Percentiles rank a stretch among this genome's conserved stretches.
Evolutionary conservation across 2,797 vertebrate genomes (phyloP).

Genomic region (Buceros bicornis): DNA sequence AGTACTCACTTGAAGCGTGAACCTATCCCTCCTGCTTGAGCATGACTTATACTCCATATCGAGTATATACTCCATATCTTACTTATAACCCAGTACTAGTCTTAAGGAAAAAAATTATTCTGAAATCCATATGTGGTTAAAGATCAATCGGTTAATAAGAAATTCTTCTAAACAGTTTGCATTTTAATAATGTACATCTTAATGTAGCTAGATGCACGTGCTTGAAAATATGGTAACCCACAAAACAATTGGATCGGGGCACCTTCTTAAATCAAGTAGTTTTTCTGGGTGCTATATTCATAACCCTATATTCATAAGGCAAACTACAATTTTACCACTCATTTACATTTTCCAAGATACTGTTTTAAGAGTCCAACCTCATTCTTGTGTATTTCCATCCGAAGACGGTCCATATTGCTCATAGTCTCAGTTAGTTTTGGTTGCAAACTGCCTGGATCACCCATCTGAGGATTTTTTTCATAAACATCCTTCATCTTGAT

Average conservation of each 20-base stretch:
- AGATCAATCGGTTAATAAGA: neutral
- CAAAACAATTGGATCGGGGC: neutral
- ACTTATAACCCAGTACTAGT: neutral
- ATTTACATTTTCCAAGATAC: neutral
- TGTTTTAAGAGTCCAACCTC: slow-evolving; percentile 83
- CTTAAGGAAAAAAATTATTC: neutral
- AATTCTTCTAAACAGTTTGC: neutral
- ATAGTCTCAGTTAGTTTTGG: slow-evolving; percentile 97
- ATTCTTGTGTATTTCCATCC: slow-evolving; percentile 97
- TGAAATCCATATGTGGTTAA: too few species aligned
- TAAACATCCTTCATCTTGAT: slow-evolving; percentile 99
- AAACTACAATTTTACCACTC: neutral
- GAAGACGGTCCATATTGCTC: slow-evolving; percentile 94
- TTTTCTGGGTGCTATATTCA: neutral
- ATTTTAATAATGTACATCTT: neutral
- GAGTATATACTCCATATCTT: too few species aligned
- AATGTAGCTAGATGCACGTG: neutral
- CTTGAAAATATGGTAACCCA: neutral
- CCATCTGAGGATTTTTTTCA: slow-evolving; percentile 98
- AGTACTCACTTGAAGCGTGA: neutral
- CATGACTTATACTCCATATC: too few species aligned
- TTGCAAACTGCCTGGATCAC: slow-evolving; percentile 94
- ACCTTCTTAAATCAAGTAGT: neutral
- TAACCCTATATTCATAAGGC: neutral
- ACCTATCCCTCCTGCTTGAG: neutral